Conservation (phyloP, 2,888 invertebrate species). For the Alloscopus bannaensis region DNA sequence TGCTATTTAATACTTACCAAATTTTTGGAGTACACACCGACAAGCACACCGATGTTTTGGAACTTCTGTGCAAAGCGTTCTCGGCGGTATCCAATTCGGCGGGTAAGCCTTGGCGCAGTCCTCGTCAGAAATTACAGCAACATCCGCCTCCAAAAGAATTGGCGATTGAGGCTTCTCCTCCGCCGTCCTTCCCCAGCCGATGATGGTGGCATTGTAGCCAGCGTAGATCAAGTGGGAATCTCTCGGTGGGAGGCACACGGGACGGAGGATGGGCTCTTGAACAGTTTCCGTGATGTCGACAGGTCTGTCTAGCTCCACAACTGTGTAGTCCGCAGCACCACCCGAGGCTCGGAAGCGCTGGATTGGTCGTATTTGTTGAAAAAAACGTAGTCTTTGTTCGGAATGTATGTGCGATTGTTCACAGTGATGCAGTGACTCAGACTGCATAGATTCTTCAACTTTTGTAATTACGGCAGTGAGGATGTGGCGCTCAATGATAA, state of each 20-base stretch:
- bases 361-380: too few species aligned
- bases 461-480: too few species aligned
- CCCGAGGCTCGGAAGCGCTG: too few species aligned
- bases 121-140: constrained; percentile 69
- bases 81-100: neutral
- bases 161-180: constrained; percentile 68
- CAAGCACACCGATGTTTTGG: neutral
- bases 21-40: constrained; percentile 29
- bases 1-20: constrained; percentile 69
- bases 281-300: constrained; percentile 48
- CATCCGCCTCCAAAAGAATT: constrained; percentile 63
- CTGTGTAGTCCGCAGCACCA: too few species aligned
- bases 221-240: constrained; percentile 39
- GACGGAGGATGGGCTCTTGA: constrained; percentile 63
- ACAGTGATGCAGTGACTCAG: too few species aligned
- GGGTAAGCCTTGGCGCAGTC: constrained; percentile 59
- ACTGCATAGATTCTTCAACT: too few species aligned
- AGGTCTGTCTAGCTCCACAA: constrained; percentile 66
- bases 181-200: constrained; percentile 65
- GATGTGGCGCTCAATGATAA: too few species aligned
- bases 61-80: constrained; percentile 3
- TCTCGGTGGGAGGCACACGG: constrained; percentile 69
- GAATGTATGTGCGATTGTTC: too few species aligned
- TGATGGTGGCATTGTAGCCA: constrained; percentile 65
- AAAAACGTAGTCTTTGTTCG: too few species aligned